Conservation (phyloP, 2,113 vertebrate genomes). For the Trichomycterus rosablanca region DNA sequence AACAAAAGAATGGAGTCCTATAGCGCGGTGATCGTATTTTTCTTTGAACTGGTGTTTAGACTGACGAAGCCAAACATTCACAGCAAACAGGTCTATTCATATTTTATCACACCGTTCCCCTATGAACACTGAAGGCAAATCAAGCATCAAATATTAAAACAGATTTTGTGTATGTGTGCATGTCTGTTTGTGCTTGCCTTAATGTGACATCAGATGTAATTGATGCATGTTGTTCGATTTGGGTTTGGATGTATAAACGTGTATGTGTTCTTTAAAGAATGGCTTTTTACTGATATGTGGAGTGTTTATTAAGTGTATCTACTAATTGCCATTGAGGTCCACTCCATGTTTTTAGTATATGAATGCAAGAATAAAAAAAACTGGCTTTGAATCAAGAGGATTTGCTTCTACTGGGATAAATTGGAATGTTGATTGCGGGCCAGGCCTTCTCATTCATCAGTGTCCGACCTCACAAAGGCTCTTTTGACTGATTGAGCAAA, state of each 20-base stretch:
- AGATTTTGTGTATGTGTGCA: constrained; percentile 30
- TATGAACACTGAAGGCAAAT: constrained; percentile 54
- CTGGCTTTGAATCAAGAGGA: too few relatives aligned
- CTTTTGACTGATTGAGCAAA: too few relatives aligned
- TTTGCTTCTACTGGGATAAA: too few relatives aligned
- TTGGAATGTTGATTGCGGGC: too few relatives aligned
- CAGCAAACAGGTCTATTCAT: constrained; percentile 53
- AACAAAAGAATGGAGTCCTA: constrained; percentile 39
- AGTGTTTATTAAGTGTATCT: constrained; percentile 58
- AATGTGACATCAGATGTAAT: constrained; percentile 33
- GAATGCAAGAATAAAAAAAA: too few relatives aligned
- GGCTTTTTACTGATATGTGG: constrained; percentile 42
- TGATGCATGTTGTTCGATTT: constrained; percentile 32
- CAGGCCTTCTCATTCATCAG: too few relatives aligned
- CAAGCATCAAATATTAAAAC: constrained; percentile 55
- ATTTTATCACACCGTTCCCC: constrained; percentile 55
- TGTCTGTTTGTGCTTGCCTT: constrained; percentile 20
- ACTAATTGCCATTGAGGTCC: constrained; percentile 63
- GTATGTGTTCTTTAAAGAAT: constrained; percentile 36
- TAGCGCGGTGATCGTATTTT: constrained; percentile 37
- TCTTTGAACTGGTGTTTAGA: constrained; percentile 57
- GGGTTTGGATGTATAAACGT: constrained; percentile 35
- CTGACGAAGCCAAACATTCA: constrained; percentile 60
- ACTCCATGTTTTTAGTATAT: too few relatives aligned
- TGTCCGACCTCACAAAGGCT: too few relatives aligned